Percentiles rank a stretch among this genome's conserved stretches.
phyloP scores from a whole-genome alignment of 2,797 vertebrate species.

The Setipinna tenuifilis region DNA sequence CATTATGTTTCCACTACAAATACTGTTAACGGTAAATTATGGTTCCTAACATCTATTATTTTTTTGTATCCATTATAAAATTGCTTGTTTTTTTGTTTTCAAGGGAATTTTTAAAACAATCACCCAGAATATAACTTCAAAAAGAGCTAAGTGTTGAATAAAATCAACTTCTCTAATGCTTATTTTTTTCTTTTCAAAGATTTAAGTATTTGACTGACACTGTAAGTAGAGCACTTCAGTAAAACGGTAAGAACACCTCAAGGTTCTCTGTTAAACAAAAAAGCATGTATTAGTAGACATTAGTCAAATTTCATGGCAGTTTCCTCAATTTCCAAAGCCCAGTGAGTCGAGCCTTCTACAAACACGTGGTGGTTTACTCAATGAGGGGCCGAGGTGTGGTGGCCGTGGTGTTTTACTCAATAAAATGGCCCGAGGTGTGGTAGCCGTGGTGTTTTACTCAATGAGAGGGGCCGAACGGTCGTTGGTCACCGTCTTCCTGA shows the following conservation, averaged over 20 bases:
- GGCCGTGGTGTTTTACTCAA: conserved; percentile 70
- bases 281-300: neutral
- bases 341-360: neutral
- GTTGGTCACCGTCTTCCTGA: conserved; percentile 86
- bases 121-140: neutral
- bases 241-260: neutral
- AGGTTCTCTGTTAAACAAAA: neutral
- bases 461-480: conserved; percentile 87
- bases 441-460: conserved; percentile 66
- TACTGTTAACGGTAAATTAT: neutral
- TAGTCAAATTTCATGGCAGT: neutral
- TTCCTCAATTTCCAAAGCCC: neutral
- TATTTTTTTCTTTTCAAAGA: neutral
- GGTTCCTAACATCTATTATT: neutral
- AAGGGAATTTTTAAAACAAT: neutral
- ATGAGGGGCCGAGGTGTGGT: conserved; percentile 86
- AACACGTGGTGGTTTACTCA: conserved; percentile 63
- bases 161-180: neutral
- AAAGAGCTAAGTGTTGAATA: neutral
- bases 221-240: neutral
- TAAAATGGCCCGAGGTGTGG: conserved; percentile 84
- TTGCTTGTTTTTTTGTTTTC: neutral
- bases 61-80: neutral
- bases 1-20: neutral
- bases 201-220: neutral